Base-by-base conservation (phyloP, 2,113 vertebrate genomes). In the Ploceus nigricollis region DNA sequence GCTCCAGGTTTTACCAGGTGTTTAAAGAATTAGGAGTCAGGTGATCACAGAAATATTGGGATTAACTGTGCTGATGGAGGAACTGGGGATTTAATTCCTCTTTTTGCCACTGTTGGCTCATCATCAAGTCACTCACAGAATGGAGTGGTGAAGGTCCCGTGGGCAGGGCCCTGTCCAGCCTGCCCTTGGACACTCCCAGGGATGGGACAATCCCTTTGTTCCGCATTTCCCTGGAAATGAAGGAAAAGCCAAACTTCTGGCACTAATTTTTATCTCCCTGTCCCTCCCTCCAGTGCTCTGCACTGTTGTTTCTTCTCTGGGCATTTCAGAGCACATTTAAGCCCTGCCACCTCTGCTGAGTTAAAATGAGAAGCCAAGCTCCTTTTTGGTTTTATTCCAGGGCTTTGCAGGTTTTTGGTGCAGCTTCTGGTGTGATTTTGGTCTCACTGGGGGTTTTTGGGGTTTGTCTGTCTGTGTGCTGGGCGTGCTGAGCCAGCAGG, bases 241-340 rank as follows among this genome's bases (percentile, higher is more conserved):
- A 37, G 3, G 2, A 39, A 3, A 3, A 60, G 1, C 37, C 56
- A 44, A 5, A 40, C 4, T 81, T 48, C 22, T 61, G 45, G 45
- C 21, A 8, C 17, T 28, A 0, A 56, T 42, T 48, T 63, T 64
- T 21, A 17, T 15, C 82, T 11, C 5, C 30, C 40, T 53, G n/a
- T 63, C 33, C 40, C 15, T 33, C 65, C 15, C 7, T 30, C 40
- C n/a, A 42, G 2, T 10, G 35, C 17, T 40, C 39, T 39, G 20
- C 39, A 22, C 14, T 0, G 0, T 15, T 42, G 4, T 45, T 82
- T 45, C 65, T 47, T 23, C 54, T 61, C 45, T 27, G 35, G 40
- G 33, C 21, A 35, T 15, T 39, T n/a, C 0, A 1, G 12, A 48
- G n/a, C 2, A 0, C 13, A 1, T 81, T 84, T 15, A n/a, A 50